These are phyloP conservation scores for Adelphocoris suturalis DNA, from an alignment of 2,888 invertebrate species.

Conservation along the genomic window DNA sequence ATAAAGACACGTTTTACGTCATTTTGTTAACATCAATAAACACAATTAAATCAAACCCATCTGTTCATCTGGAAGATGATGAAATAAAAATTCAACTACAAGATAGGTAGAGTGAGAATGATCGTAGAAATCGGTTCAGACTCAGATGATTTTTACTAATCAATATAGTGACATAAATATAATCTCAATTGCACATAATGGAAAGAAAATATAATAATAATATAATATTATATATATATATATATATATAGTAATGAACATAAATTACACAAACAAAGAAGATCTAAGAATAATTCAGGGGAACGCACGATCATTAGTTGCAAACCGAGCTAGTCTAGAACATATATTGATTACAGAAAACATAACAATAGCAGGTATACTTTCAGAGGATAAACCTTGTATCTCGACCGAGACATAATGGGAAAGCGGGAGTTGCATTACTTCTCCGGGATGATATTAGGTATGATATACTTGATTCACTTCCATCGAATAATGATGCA, in stretches of 20 bases:
- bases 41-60: neutral
- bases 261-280: neutral
- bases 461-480: conserved; percentile 2
- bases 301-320: conserved; percentile 54
- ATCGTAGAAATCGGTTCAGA: neutral
- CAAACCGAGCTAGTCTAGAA: conserved; percentile 50
- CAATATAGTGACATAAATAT: neutral
- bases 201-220: too few relatives aligned
- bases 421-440: conserved; percentile 44
- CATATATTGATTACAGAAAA: neutral
- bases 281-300: conserved; percentile 39
- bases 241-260: neutral
- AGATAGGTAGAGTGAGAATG: neutral
- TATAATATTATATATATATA: too few relatives aligned
- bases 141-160: neutral
- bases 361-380: conserved; percentile 35
- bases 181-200: too few relatives aligned
- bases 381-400: conserved; percentile 9
- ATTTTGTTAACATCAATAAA: neutral
- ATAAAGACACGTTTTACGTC: conserved; percentile 10
- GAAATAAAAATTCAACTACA: conserved; percentile 24
- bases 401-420: conserved; percentile 4
- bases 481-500: neutral
- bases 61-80: neutral
- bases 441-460: neutral